Evolutionary conservation across 2,888 invertebrate genomes (phyloP).

Genomic region (Zygothrica quintamaculata): DNA sequence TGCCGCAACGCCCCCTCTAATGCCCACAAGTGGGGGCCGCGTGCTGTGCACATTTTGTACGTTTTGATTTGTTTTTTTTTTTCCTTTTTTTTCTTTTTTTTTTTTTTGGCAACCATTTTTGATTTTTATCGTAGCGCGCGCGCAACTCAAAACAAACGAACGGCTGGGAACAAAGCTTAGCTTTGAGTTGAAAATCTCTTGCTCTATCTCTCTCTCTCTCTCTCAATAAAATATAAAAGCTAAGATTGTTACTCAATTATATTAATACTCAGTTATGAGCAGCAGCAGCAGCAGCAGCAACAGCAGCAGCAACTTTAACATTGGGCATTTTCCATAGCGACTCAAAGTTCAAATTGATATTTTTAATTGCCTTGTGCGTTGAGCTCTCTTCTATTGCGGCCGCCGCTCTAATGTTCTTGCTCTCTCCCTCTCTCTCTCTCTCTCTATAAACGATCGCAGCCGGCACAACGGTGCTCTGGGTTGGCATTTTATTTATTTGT

Average conservation of each 20-base stretch:
- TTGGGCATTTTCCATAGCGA: constrained; percentile 77
- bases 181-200: constrained; percentile 21
- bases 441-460: constrained; percentile 40
- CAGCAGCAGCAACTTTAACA: constrained; percentile 43
- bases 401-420: background rate
- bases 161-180: constrained; percentile 27
- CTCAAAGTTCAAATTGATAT: constrained; percentile 75
- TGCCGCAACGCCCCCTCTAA: too few relatives aligned
- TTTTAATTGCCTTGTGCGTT: constrained; percentile 40
- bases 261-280: constrained; percentile 44
- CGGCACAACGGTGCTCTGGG: constrained; percentile 35
- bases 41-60: constrained; percentile 57
- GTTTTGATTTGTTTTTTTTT: too few relatives aligned
- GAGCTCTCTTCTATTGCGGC: constrained; percentile 2
- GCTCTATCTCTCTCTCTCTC: constrained; percentile 16
- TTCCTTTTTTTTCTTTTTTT: too few relatives aligned
- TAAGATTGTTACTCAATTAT: constrained; percentile 11
- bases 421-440: constrained; percentile 6
- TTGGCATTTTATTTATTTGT: constrained; percentile 71
- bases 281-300: constrained; percentile 16
- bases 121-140: constrained; percentile 59
- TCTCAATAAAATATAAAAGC: constrained; percentile 2
- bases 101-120: constrained; percentile 69
- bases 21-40: constrained; percentile 36
- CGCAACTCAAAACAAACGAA: constrained; percentile 56